phyloP scores from a whole-genome alignment of 2,888 invertebrate genomes.

The Meteorus colon region DNA sequence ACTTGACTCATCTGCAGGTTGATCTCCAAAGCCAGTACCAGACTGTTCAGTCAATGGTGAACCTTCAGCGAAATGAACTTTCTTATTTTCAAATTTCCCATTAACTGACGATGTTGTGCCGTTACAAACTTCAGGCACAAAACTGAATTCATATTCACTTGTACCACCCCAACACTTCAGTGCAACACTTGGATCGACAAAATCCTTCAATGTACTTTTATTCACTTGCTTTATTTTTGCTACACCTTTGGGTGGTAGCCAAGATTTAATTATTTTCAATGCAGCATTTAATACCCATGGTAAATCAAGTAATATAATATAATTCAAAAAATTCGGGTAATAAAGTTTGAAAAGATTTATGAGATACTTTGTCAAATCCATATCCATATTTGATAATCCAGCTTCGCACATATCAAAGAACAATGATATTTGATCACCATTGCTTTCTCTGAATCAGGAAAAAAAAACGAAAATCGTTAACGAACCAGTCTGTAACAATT shows the following conservation, averaged over 20 bases:
- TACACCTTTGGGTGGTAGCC: slow-evolving; percentile 91
- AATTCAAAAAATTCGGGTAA: slow-evolving; percentile 90
- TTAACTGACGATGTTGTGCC: slow-evolving; percentile 54
- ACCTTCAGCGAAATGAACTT: slow-evolving; percentile 81
- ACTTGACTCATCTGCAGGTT: slow-evolving; percentile 66
- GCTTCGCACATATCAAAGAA: slow-evolving; percentile 94
- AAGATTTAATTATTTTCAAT: slow-evolving; percentile 90
- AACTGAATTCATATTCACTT: slow-evolving; percentile 83
- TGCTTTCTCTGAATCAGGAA: slow-evolving; percentile 77
- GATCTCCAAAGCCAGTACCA: slow-evolving; percentile 61
- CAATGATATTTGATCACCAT: slow-evolving; percentile 85
- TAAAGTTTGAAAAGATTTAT: slow-evolving; percentile 90
- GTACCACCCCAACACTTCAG: slow-evolving; percentile 87
- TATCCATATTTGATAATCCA: slow-evolving; percentile 90
- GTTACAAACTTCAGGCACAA: slow-evolving; percentile 77
- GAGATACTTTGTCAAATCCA: slow-evolving; percentile 92
- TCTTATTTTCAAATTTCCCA: slow-evolving; percentile 74
- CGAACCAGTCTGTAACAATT: too few relatives aligned
- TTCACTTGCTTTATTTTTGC: slow-evolving; percentile 90
- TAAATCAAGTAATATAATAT: slow-evolving; percentile 94
- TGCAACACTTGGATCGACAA: slow-evolving; percentile 84
- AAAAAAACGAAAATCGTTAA: not conserved
- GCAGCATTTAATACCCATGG: slow-evolving; percentile 94
- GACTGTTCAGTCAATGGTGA: slow-evolving; percentile 75
- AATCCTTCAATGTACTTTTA: slow-evolving; percentile 83